Evolutionary conservation across 2,113 vertebrate species (phyloP), one percentile per base, ranked within the genome.

Genomic region (Miniopterus natalensis): DNA sequence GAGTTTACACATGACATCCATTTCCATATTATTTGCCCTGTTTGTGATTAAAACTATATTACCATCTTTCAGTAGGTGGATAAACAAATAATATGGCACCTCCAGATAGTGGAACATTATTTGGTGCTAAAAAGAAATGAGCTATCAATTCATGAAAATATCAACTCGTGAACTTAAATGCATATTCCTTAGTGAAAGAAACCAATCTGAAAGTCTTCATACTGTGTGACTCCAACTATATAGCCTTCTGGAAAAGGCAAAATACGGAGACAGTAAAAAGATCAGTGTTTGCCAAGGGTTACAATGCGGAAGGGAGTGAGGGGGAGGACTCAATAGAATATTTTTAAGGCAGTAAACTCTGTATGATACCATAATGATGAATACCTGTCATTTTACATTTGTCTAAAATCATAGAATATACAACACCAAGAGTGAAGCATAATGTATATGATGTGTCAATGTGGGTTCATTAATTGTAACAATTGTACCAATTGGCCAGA

Each of bases 41-140:
- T 81, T 92, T 87, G 21, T 94, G 27, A 91, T 83, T 88, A 75
- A 78, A 92, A 63, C 21, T 61, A 36, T 70, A 73, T 68, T 92
- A 57, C 87, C 94, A 27, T 51, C 40, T 42, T 77, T 47, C 23
- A 68, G 21, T 57, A 77, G 59, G 57, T 45, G n/a, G 79, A 79
- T n/a, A 42, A 45, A 47, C 5, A 74, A 47, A 42, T 75, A 84
- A 84, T 63, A n/a, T 61, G 23, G n/a, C 51, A 59, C 9, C 23
- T 79, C 49, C 18, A 42, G 55, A 79, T 75, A 79, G 68, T 31
- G 42, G 51, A 86, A 79, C 79, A 61, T 36, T 51, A 86, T 40
- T 79, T 36, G 20, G 31, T 70, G 65, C 51, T 87, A 71, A 86
- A 77, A 79, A 79, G 14, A 79, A 59, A 70, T 51, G 18, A 25